phyloP scores from a whole-genome alignment of 2,888 invertebrate species.

The Melanchra persicariae region DNA sequence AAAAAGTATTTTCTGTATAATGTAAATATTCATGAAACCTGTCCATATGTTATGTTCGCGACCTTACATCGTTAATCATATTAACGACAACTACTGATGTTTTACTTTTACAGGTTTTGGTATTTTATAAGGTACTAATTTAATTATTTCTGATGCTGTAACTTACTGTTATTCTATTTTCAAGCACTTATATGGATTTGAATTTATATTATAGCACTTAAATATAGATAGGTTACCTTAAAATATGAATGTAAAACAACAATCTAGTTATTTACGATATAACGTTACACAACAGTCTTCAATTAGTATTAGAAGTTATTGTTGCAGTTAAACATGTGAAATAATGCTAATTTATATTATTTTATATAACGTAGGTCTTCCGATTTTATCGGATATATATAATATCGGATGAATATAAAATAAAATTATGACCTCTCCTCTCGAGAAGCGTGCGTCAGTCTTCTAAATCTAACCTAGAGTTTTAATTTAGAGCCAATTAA shows the following conservation, averaged over 20 bases:
- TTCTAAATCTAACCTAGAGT: constrained; percentile 16
- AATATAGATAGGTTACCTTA: constrained; percentile 48
- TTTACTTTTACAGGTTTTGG: constrained; percentile 56
- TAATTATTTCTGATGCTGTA: constrained; percentile 54
- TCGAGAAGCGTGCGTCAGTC: constrained; percentile 23
- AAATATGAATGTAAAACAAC: constrained; percentile 40
- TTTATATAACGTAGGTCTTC: constrained; percentile 49
- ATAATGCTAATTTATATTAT: constrained; percentile 59
- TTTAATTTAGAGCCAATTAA: constrained; percentile 9
- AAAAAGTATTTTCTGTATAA: constrained; percentile 2
- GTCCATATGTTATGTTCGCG: constrained; percentile 14
- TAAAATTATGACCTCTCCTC: constrained; percentile 12
- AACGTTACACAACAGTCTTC: constrained; percentile 55
- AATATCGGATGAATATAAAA: constrained; percentile 41
- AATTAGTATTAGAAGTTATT: constrained; percentile 60
- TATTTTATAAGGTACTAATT: constrained; percentile 53
- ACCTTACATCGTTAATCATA: constrained; percentile 22
- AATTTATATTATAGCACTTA: constrained; percentile 60
- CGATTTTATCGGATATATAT: constrained; percentile 42
- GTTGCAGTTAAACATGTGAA: constrained; percentile 49
- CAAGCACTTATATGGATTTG: constrained; percentile 60
- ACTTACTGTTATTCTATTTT: constrained; percentile 49
- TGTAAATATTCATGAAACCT: constrained; percentile 8
- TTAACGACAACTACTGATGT: constrained; percentile 24
- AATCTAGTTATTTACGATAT: constrained; percentile 46